Evolutionary conservation across 1,140 invertebrate genomes (phyloP).

Genomic region (Aphelenchoides avenae): DNA sequence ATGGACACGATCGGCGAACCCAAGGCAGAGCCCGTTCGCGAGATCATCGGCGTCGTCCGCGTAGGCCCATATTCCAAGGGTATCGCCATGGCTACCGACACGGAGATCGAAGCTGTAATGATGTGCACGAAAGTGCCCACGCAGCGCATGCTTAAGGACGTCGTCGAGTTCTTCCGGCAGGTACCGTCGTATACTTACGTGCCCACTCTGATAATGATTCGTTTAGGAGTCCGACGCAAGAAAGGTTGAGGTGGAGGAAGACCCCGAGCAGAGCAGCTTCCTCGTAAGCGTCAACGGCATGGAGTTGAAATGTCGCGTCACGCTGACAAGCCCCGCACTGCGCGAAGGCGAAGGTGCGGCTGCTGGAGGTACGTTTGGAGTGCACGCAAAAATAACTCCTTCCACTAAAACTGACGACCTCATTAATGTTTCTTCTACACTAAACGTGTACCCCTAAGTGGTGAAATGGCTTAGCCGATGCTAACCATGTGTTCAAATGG

Average conservation of each 20-base stretch:
- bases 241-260: conserved; percentile 3
- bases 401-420: too few species aligned
- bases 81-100: conserved; percentile 80
- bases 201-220: conserved; percentile 5
- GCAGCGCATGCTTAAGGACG: conserved; percentile 74
- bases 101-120: conserved; percentile 81
- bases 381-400: too few species aligned
- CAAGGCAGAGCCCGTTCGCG: conserved; percentile 61
- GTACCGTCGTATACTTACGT: conserved; percentile 66
- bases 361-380: too few species aligned
- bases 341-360: conserved; percentile 14
- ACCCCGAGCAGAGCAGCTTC: conserved; percentile 13
- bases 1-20: conserved; percentile 45
- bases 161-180: conserved; percentile 75
- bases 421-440: too few species aligned
- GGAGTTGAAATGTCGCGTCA: conserved; percentile 23
- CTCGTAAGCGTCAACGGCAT: conserved; percentile 5
- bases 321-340: conserved; percentile 25
- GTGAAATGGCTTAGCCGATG: too few species aligned
- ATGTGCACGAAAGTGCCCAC: conserved; percentile 90
- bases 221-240: too few species aligned
- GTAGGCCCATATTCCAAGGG: conserved; percentile 90
- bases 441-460: too few species aligned
- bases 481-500: too few species aligned
- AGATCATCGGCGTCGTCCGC: conserved; percentile 90